These are phyloP conservation scores for Trematomus bernacchii DNA, from an alignment of 2,797 vertebrate genomes.

Conservation along the genomic window DNA sequence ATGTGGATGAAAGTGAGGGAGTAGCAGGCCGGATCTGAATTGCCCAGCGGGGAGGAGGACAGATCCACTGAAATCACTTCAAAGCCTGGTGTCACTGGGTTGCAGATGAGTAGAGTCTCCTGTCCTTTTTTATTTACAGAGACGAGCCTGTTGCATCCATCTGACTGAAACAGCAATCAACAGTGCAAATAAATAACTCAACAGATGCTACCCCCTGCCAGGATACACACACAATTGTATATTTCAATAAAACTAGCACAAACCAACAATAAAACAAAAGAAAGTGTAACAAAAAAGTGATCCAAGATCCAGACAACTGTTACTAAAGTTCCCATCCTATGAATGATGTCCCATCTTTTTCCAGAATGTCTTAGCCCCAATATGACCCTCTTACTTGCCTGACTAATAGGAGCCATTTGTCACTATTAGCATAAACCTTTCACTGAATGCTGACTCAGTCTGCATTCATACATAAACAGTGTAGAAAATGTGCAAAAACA, in stretches of 20 bases:
- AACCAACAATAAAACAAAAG: slow-evolving; percentile 24
- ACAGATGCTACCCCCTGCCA: slow-evolving; percentile 12
- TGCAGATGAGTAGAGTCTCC: slow-evolving; percentile 84
- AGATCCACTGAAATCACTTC: slow-evolving; percentile 83
- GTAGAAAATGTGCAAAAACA: slow-evolving; percentile 41
- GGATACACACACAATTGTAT: not conserved
- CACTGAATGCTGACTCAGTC: slow-evolving; percentile 44
- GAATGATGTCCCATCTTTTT: slow-evolving; percentile 13
- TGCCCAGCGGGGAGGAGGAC: slow-evolving; percentile 78
- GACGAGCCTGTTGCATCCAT: slow-evolving; percentile 76
- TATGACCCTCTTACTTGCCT: slow-evolving; percentile 46
- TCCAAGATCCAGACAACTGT: slow-evolving; percentile 12
- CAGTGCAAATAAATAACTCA: slow-evolving; percentile 67
- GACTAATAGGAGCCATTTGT: slow-evolving; percentile 58
- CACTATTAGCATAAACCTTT: slow-evolving; percentile 61
- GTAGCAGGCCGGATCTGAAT: slow-evolving; percentile 76
- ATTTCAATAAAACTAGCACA: slow-evolving; percentile 14
- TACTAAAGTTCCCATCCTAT: slow-evolving; percentile 26
- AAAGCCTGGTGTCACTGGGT: slow-evolving; percentile 85
- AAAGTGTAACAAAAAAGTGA: not conserved
- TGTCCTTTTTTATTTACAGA: slow-evolving; percentile 81
- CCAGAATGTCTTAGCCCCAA: slow-evolving; percentile 30
- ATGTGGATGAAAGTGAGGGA: slow-evolving; percentile 79
- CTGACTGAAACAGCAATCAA: slow-evolving; percentile 61
- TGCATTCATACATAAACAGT: slow-evolving; percentile 47